A percentile compares a stretch with the other conserved stretches of the same genome.
These are phyloP conservation scores for Tragelaphus eurycerus DNA, from an alignment of 2,797 vertebrate species.

Conservation along the genomic window DNA sequence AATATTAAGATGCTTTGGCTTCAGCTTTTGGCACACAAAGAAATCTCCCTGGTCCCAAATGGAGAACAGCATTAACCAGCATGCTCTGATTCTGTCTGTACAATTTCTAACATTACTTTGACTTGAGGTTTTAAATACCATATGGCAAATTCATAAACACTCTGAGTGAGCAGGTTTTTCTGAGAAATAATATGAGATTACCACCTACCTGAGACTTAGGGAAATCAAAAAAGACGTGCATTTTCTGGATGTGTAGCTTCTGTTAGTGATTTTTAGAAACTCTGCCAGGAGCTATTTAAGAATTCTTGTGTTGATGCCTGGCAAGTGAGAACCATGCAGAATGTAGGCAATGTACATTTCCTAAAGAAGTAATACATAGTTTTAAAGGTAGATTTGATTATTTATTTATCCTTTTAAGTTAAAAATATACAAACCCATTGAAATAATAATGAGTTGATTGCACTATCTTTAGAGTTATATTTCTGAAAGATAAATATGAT, in stretches of 20 bases:
- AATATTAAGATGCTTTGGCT: slow-evolving; percentile 81
- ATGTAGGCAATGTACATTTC: neutral
- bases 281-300: slow-evolving; percentile 52
- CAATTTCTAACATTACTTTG: slow-evolving; percentile 75
- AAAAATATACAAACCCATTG: neutral
- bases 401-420: slow-evolving; percentile 11
- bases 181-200: slow-evolving; percentile 70
- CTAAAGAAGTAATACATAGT: neutral
- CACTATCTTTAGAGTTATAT: neutral
- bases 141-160: slow-evolving; percentile 66
- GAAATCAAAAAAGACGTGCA: slow-evolving; percentile 46
- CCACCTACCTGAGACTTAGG: slow-evolving; percentile 69
- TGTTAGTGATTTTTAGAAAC: slow-evolving; percentile 56
- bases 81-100: slow-evolving; percentile 62
- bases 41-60: slow-evolving; percentile 66
- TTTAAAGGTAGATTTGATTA: neutral
- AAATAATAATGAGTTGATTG: neutral
- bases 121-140: slow-evolving; percentile 77
- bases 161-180: slow-evolving; percentile 70
- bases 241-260: slow-evolving; percentile 57
- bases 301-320: slow-evolving; percentile 7
- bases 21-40: slow-evolving; percentile 68
- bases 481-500: neutral
- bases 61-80: slow-evolving; percentile 72
- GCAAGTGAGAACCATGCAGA: neutral